Percentiles rank a stretch among this genome's conserved stretches.
Evolutionary conservation across 37 sponge, comb jelly and placozoan genomes (phyloP).

Genomic region (Crambe crambe): DNA sequence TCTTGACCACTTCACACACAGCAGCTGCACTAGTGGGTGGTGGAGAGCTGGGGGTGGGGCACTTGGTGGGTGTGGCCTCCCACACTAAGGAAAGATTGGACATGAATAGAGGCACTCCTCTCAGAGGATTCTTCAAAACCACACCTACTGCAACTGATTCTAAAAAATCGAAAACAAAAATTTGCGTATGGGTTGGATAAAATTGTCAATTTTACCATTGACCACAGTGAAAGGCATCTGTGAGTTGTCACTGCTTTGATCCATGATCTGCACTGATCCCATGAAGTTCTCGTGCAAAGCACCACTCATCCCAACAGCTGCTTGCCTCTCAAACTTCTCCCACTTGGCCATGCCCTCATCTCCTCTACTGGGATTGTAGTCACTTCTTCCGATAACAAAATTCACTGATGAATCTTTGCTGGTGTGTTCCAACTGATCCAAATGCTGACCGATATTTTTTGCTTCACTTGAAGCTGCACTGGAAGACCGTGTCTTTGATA

Average conservation of each 20-base stretch:
- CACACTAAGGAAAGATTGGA: slow-evolving; percentile 37
- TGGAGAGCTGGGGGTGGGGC: background rate
- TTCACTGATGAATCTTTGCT: background rate
- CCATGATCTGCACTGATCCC: slow-evolving; percentile 36
- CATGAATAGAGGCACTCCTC: slow-evolving; percentile 31
- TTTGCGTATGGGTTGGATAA: background rate
- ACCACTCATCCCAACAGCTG: slow-evolving; percentile 15
- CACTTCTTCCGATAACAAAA: slow-evolving; percentile 30
- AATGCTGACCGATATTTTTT: background rate
- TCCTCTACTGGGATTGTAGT: slow-evolving; percentile 21
- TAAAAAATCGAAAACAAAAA: slow-evolving; percentile 18
- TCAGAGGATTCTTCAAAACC: slow-evolving; percentile 62
- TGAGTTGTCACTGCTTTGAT: slow-evolving; percentile 48
- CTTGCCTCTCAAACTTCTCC: slow-evolving; percentile 29
- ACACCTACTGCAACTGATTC: slow-evolving; percentile 64
- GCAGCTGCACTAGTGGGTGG: background rate
- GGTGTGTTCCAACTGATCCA: background rate
- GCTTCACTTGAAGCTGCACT: background rate
- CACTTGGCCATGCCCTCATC: background rate
- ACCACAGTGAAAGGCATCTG: slow-evolving; percentile 38
- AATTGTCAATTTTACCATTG: slow-evolving; percentile 33
- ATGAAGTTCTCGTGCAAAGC: slow-evolving; percentile 13
- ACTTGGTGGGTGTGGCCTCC: slow-evolving; percentile 6
- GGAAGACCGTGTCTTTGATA: background rate
- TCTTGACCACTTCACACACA: slow-evolving; percentile 37